A percentile compares a stretch with the other conserved stretches of the same genome.
Conservation (phyloP, 1,140 invertebrate species). For the Nautilus pompilius region DNA sequence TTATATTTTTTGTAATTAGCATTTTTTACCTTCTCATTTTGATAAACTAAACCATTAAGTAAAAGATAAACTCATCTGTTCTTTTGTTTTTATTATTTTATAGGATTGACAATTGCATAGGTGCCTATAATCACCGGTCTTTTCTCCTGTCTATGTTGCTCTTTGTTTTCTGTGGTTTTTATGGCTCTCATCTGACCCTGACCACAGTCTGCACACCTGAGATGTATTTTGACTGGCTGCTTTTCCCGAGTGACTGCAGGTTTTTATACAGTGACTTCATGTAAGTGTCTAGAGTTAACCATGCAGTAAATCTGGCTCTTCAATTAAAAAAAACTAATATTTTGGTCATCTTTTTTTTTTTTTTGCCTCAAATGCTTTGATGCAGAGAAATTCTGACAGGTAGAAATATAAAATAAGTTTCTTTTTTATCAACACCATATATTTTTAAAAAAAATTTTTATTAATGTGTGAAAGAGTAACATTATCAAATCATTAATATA, state of each 20-base stretch:
- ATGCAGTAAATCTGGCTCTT: neutral
- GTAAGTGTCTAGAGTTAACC: conserved; percentile 29
- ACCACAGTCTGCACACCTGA: conserved; percentile 51
- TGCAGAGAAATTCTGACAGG: too few relatives aligned
- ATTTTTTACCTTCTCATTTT: too few relatives aligned
- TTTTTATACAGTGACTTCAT: conserved; percentile 43
- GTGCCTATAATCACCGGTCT: conserved; percentile 38
- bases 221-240: conserved; percentile 46
- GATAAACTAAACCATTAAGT: too few relatives aligned
- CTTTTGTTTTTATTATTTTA: conserved; percentile 18
- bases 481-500: too few relatives aligned
- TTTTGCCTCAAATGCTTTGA: too few relatives aligned
- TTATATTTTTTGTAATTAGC: too few relatives aligned
- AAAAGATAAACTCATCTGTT: neutral
- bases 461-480: too few relatives aligned
- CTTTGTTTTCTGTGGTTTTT: conserved; percentile 40
- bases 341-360: neutral
- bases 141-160: conserved; percentile 41
- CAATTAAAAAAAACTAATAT: neutral
- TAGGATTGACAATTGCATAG: conserved; percentile 50
- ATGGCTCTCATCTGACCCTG: conserved; percentile 43
- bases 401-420: too few relatives aligned
- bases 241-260: conserved; percentile 43
- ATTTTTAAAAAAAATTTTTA: too few relatives aligned
- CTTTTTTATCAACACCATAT: too few relatives aligned